Evolutionary conservation across 2,797 vertebrate species (phyloP), one percentile per base, ranked within the genome.

Genomic region (Xenentodon cancila): DNA sequence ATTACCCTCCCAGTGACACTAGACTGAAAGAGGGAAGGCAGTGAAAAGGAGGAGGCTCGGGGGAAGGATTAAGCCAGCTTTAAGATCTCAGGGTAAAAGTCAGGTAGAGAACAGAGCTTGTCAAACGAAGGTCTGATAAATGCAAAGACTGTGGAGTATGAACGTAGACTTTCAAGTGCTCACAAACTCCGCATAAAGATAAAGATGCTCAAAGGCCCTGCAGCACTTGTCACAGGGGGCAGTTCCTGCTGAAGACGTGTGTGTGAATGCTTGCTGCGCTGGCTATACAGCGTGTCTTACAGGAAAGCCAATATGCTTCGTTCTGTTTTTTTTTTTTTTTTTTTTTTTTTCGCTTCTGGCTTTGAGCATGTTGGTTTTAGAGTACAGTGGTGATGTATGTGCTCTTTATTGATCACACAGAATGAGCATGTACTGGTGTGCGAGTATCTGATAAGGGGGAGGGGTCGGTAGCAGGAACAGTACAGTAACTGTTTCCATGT

Each of bases 401-500:
- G 79, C 73, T 80, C 62, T 64, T 70, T 75, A 85, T 71, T 84
- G 76, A 88, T 86, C 77, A 78, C 59, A 50, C 59, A 50, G 54
- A 74, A 62, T 56, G 48, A 59, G 40, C 9, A 6, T 57, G 48
- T 64, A 47, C 65, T 55, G 52, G 64, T 53, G 45, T 56, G 65
- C 73, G 47, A 65, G 59, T 59, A 70, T 66, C 51, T 53, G 52
- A 47, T 48, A 68, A 66, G 64, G 57, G 42, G 80, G 73, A 71
- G 75, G 80, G 71, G 60, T 73, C 64, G 48, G 59, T 9, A 53
- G 80, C 16, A 59, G 87, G 79, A 84, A 59, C 64, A 65, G 47
- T 75, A 86, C 81, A 83, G 76, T 85, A 88, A 89, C 56, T 79
- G 79, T 86, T 91, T 92, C 88, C 89, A 92, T 91, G 85, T 90